Evolutionary conservation across 1,140 invertebrate genomes (phyloP), one percentile per base, ranked within the genome.

Genomic region (Cylas formicarius): DNA sequence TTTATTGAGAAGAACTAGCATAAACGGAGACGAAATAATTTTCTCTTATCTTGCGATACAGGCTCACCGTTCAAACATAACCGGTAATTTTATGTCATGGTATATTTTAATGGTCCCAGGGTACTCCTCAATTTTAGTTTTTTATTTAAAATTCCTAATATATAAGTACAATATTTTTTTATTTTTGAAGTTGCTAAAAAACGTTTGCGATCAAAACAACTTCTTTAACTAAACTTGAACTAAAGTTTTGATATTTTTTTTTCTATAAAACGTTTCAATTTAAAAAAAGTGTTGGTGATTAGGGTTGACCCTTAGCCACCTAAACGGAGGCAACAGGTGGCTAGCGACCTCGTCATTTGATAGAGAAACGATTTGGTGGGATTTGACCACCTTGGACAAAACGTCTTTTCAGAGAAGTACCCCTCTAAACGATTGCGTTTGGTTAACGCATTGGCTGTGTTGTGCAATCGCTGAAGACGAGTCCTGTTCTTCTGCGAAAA

Each of bases 401-500:
- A 41, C 54, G 11, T 36, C 26, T 8, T 42, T 28, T 6, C 47
- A 44, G 21, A 56, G 48, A 21, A 48, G 35, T 34, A 50, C 53
- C 5, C 17, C n/a, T n/a, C n/a, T 60, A 7, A 53, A 49, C 4
- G 58, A 61, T 18, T 51, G 41, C n/a, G 20, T 47, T 41, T 62
- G 60, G 58, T 33, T 52, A 10, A 60, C 44, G 6, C 35, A 59
- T 40, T 62, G 60, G 60, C 28, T 56, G 19, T 31, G 40, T 14
- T 31, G 23, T 44, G 19, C 58, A 2, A 17, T 22, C 10, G 29
- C 35, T n/a, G 37, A 20, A 20, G 56, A 59, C 29, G 56, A 60
- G 45, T 16, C 44, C 19, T 40, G 42, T 24, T 49, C 41, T 14
- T 37, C 29, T 11, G 18, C 18, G n/a, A 44, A 29, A 18, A 9